phyloP scores from a whole-genome alignment of 2,113 vertebrate genomes.

The Platysteira castanea region DNA sequence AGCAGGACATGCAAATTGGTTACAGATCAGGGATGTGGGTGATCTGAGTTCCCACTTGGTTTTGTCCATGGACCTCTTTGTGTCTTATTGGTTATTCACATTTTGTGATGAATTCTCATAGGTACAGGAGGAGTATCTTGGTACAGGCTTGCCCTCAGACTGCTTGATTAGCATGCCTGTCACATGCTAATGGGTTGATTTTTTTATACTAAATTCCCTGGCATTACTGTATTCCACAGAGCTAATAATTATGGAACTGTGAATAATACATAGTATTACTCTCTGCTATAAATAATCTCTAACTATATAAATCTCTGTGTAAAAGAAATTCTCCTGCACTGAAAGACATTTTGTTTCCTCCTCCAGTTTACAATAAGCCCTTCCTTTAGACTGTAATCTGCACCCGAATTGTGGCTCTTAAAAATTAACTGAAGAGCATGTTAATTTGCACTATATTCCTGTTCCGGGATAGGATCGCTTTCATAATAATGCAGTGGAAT shows the following conservation, averaged over 20 bases:
- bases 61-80: background rate
- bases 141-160: background rate
- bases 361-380: background rate
- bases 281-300: background rate
- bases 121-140: background rate
- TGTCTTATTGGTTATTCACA: background rate
- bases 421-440: background rate
- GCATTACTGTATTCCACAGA: background rate
- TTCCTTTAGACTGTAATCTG: background rate
- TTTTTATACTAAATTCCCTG: background rate
- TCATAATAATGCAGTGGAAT: slow-evolving; percentile 32
- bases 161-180: background rate
- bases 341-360: background rate
- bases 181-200: background rate
- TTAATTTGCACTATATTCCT: background rate
- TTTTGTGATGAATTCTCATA: background rate
- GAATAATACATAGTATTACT: background rate
- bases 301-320: background rate
- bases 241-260: background rate
- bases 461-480: background rate
- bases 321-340: background rate
- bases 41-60: background rate
- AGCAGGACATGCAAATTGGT: background rate
- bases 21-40: too few species aligned
- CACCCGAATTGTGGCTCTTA: background rate